phyloP scores from a whole-genome alignment of 2,888 invertebrate genomes.

The Reticulitermes lucifugus region DNA sequence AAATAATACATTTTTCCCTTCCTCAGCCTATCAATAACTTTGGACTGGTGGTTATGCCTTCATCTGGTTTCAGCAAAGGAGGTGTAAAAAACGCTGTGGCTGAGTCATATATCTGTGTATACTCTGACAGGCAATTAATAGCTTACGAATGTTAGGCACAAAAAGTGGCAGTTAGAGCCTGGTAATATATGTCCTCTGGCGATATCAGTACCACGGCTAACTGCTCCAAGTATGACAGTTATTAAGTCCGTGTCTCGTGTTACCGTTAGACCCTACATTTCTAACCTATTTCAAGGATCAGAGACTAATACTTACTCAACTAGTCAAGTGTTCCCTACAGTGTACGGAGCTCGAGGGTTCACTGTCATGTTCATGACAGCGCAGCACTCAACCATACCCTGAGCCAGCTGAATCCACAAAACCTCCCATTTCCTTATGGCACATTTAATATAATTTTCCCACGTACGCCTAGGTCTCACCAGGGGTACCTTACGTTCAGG shows the following conservation, averaged over 20 bases:
- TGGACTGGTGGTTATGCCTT: background rate
- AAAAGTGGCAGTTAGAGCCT: background rate
- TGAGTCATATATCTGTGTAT: background rate
- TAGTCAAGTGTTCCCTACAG: too few species aligned
- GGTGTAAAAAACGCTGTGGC: background rate
- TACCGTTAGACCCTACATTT: too few species aligned
- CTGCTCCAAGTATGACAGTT: background rate
- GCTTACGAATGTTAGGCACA: background rate
- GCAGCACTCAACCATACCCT: too few species aligned
- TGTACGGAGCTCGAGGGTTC: too few species aligned
- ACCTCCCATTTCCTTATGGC: too few species aligned
- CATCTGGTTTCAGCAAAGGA: background rate
- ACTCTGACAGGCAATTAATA: background rate
- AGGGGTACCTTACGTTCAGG: too few species aligned
- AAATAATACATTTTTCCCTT: slow-evolving; percentile 1
- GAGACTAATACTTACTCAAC: too few species aligned
- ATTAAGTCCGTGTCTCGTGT: background rate
- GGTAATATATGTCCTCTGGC: background rate
- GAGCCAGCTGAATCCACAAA: too few species aligned
- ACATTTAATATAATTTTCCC: too few species aligned
- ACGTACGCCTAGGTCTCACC: too few species aligned
- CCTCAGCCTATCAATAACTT: background rate
- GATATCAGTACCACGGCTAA: background rate
- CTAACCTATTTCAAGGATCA: too few species aligned
- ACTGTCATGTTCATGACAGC: too few species aligned